Evolutionary conservation across 2,113 vertebrate genomes (phyloP).

Genomic region (Thermophis baileyi): DNA sequence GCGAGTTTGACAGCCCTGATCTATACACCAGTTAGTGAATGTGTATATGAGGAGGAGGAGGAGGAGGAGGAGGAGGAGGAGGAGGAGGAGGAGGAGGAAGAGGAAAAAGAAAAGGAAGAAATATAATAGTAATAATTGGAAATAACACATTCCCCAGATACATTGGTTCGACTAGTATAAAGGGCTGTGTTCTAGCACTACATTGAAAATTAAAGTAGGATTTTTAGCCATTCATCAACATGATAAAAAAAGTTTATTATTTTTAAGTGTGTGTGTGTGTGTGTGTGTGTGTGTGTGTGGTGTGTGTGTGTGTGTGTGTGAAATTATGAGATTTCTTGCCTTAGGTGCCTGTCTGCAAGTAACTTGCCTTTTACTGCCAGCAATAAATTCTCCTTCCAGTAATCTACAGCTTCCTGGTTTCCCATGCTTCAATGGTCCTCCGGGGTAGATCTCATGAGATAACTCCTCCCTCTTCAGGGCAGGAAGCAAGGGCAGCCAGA

Average conservation of each 20-base stretch:
- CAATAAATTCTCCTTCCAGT: background rate
- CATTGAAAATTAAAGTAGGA: background rate
- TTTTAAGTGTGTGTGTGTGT: background rate
- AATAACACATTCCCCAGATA: background rate
- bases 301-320: background rate
- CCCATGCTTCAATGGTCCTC: background rate
- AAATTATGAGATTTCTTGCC: background rate
- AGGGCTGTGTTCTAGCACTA: background rate
- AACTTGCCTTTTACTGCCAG: background rate
- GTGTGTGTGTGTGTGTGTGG: background rate
- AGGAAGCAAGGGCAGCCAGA: background rate
- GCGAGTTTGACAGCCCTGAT: no score
- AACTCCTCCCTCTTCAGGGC: background rate
- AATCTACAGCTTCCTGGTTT: background rate
- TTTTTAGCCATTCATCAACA: background rate
- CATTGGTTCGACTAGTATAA: fast-evolving
- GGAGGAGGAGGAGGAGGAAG: no score
- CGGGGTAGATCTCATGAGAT: background rate
- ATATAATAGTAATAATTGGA: background rate
- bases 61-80: no score
- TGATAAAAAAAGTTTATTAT: background rate
- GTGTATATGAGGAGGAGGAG: background rate
- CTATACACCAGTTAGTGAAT: background rate
- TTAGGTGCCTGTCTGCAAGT: background rate
- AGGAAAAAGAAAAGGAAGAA: fast-evolving